Conservation (phyloP, 1,140 invertebrate genomes). For the Musca domestica region DNA sequence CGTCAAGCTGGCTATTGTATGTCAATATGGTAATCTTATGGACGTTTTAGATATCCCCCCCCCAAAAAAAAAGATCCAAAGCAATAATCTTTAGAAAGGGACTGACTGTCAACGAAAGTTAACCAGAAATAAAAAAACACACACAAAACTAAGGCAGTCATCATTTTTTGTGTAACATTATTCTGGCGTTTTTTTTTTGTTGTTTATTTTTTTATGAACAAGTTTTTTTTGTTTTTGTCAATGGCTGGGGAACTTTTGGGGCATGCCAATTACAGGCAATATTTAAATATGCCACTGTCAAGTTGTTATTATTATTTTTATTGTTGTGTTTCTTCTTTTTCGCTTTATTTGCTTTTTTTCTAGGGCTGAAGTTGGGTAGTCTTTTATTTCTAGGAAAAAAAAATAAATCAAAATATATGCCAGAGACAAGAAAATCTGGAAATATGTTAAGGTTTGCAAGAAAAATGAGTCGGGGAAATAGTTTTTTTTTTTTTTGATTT, state of each 20-base stretch:
- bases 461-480: no score
- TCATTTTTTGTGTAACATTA: constrained; percentile 16
- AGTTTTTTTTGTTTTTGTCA: not conserved
- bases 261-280: constrained; percentile 42
- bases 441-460: no score
- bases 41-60: no score
- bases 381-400: not conserved
- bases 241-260: constrained; percentile 20
- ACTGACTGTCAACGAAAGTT: constrained; percentile 16
- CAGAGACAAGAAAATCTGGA: no score
- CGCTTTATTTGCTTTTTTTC: constrained; percentile 13
- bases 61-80: constrained; percentile 10
- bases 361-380: not conserved
- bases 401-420: no score
- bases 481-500: no score
- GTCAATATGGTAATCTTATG: not conserved
- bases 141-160: not conserved
- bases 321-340: constrained; percentile 9
- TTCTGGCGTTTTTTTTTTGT: constrained; percentile 2
- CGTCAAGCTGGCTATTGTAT: not conserved
- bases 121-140: constrained; percentile 12
- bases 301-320: constrained; percentile 29
- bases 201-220: not conserved
- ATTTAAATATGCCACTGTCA: constrained; percentile 41
- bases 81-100: no score